These are phyloP conservation scores for Iguana delicatissima DNA, from an alignment of 2,797 vertebrate genomes.

Conservation along the genomic window DNA sequence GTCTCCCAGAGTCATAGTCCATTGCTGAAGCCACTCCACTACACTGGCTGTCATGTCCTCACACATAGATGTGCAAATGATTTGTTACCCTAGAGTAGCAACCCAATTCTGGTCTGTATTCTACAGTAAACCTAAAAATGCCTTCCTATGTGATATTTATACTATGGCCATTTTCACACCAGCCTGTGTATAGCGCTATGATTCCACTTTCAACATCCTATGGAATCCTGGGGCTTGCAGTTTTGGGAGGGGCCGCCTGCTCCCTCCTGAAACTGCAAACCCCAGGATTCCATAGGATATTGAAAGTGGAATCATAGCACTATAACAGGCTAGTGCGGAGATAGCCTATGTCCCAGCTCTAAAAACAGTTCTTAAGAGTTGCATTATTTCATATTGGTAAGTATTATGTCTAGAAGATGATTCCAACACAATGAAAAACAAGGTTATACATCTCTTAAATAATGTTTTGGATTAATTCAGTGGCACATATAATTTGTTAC, in stretches of 20 bases:
- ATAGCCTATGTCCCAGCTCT: neutral
- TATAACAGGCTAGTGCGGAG: no score
- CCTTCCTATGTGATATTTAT: conserved; percentile 14
- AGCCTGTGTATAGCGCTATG: no score
- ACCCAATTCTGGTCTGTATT: neutral
- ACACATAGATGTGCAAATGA: neutral
- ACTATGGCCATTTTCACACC: neutral
- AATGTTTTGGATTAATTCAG: neutral
- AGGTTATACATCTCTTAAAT: neutral
- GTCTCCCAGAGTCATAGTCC: no score
- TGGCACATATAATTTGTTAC: neutral
- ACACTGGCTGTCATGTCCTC: no score
- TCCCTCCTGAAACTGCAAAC: no score
- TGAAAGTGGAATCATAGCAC: no score
- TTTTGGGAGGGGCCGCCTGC: no score
- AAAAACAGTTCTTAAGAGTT: neutral
- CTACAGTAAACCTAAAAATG: neutral
- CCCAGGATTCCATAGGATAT: no score
- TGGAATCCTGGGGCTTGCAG: no score
- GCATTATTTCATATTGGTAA: conserved; percentile 33
- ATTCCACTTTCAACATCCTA: no score
- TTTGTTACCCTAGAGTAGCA: neutral
- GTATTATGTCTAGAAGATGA: neutral
- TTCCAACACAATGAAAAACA: neutral
- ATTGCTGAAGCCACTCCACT: neutral